Evolutionary conservation across 2,888 invertebrate genomes (phyloP).

Genomic region (Prosopocoilus inquinatus): DNA sequence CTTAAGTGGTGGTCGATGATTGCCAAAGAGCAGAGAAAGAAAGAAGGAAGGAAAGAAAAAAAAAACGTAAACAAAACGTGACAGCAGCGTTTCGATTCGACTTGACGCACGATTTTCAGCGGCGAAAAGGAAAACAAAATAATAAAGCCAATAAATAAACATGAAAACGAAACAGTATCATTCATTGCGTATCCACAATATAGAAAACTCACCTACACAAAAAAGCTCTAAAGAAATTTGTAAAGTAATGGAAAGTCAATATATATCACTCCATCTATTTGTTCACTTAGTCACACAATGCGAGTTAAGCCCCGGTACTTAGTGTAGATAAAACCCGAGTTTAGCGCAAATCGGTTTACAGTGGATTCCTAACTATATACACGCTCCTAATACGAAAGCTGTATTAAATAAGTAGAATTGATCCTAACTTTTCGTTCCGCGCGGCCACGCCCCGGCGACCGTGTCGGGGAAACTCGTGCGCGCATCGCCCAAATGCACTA

Average conservation of each 20-base stretch:
- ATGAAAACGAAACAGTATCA: neutral
- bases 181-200: neutral
- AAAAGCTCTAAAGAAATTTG: neutral
- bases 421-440: conserved; percentile 53
- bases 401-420: conserved; percentile 55
- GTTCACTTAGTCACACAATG: conserved; percentile 54
- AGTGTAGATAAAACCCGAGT: conserved; percentile 54
- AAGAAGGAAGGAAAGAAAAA: no score
- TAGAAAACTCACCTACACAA: conserved; percentile 20
- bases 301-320: conserved; percentile 53
- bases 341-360: conserved; percentile 55
- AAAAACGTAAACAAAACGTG: no score
- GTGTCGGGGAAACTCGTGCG: conserved; percentile 32
- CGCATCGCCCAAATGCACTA: conserved; percentile 22
- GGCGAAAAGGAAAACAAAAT: no score
- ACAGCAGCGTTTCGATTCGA: no score
- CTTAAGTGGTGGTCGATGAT: no score
- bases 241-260: conserved; percentile 42
- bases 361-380: conserved; percentile 54
- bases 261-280: conserved; percentile 54
- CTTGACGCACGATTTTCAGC: no score
- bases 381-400: conserved; percentile 54
- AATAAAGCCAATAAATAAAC: no score
- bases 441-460: conserved; percentile 43
- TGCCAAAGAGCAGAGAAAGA: no score